Conservation (phyloP, 2,888 invertebrate genomes). For the Chalcis sispes region DNA sequence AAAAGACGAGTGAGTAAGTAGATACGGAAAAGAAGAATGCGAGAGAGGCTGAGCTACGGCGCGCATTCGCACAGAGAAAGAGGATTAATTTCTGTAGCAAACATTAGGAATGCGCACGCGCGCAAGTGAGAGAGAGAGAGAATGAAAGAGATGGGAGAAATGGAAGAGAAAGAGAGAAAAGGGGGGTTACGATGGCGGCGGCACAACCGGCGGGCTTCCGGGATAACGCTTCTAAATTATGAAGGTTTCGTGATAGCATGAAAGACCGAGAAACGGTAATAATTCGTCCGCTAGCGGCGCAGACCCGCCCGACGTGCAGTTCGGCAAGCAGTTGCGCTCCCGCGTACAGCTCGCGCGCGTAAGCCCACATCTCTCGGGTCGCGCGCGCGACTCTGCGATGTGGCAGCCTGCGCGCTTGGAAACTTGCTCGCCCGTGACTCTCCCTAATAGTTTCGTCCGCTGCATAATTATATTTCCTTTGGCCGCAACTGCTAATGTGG, state of each 20-base stretch:
- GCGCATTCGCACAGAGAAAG: slow-evolving; percentile 1
- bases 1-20: too few relatives aligned
- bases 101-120: slow-evolving; percentile 35
- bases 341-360: not conserved
- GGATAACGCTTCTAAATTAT: slow-evolving; percentile 41
- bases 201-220: too few relatives aligned
- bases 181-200: too few relatives aligned
- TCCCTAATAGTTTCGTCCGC: slow-evolving; percentile 69
- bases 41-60: too few relatives aligned
- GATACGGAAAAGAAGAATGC: not conserved
- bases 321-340: not conserved
- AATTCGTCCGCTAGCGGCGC: slow-evolving; percentile 33
- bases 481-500: slow-evolving; percentile 64
- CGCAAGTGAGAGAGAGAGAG: not conserved
- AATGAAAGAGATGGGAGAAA: too few relatives aligned
- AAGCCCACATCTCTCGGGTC: slow-evolving; percentile 7
- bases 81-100: slow-evolving; percentile 48
- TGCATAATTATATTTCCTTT: slow-evolving; percentile 71
- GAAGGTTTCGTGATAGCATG: slow-evolving; percentile 47
- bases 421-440: slow-evolving; percentile 67
- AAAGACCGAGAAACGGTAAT: slow-evolving; percentile 43
- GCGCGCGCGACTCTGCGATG: not conserved
- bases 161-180: too few relatives aligned
- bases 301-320: not conserved
- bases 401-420: slow-evolving; percentile 53